Evolutionary conservation across 2,888 invertebrate species (phyloP).

Genomic region (Drosophila prostipennis): DNA sequence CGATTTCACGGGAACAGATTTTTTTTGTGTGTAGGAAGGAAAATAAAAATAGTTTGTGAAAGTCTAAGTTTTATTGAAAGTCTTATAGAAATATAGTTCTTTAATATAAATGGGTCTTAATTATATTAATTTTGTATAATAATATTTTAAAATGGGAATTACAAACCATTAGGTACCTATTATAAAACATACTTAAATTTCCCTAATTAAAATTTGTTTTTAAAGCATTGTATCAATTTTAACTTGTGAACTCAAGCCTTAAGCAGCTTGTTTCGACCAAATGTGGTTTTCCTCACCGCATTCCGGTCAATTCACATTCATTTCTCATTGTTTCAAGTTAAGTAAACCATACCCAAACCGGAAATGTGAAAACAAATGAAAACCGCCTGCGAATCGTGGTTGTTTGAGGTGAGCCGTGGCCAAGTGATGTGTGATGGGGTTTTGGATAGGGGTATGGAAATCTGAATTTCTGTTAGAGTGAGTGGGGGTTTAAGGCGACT

Average conservation of each 20-base stretch:
- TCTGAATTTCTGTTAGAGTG: not conserved
- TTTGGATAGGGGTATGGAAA: constrained; percentile 1
- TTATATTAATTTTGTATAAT: no score
- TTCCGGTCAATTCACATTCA: constrained; percentile 39
- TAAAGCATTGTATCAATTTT: not conserved
- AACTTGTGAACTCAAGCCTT: not conserved
- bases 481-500: constrained; percentile 40
- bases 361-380: constrained; percentile 29
- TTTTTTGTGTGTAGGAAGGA: no score
- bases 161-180: no score
- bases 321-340: constrained; percentile 40
- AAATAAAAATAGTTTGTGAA: no score
- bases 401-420: constrained; percentile 24
- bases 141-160: no score
- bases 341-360: constrained; percentile 22
- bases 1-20: no score
- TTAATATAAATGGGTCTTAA: no score
- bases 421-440: constrained; percentile 13
- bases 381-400: constrained; percentile 29
- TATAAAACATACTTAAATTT: no score
- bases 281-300: constrained; percentile 26
- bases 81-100: no score
- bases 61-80: no score
- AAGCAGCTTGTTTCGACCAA: not conserved
- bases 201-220: no score